Base-by-base conservation (phyloP, 2,797 vertebrate species). In the Propithecus perrieri region DNA sequence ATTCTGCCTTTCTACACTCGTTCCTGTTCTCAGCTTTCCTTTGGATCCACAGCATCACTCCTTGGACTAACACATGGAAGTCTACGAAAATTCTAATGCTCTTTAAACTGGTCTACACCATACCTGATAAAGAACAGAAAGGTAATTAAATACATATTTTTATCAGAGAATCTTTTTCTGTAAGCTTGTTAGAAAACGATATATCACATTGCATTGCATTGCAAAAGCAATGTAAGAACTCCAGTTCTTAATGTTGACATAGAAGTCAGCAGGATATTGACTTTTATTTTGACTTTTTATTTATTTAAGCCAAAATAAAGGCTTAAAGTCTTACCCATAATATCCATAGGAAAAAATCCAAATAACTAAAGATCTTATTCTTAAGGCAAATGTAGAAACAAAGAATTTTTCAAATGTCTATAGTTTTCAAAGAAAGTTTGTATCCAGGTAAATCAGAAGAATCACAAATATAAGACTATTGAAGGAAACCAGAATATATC, bases 301-400 rank as follows among this genome's bases (percentile, higher is more conserved):
- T 84, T 89, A 65, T 63, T 63, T 86, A 75, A 78, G 20, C 46
- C 30, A 91, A 95, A 94, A 74, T 63, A 92, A 94, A 90, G 55
- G 33, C 33, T 89, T 89, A 87, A 91, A 81, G 89, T 89, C 26
- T 84, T 48, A 15, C 48, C 59, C 20, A 67, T 50, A 15, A 75
- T 71, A 93, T 38, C 4, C 50, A 84, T 2, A 41, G 50, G 7
- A 91, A 95, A 93, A 83, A 80, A 81, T 20, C n/a, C 72, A 92
- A 95, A 76, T 69, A 74, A 88, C 46, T 48, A 80, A 83, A 89
- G 22, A 94, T 33, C 55, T 78, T 92, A 84, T n/a, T 69, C 24
- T 50, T 88, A 88, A 83, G 6, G 38, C n/a, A 88, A 94, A 48
- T 50, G 46, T 2, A 84, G 59, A 96, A 94, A 50, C 59, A 80